A percentile compares a stretch with the other conserved stretches of the same genome.
Conservation (phyloP, 2,113 vertebrate species). For the Protobothrops mucrosquamatus region DNA sequence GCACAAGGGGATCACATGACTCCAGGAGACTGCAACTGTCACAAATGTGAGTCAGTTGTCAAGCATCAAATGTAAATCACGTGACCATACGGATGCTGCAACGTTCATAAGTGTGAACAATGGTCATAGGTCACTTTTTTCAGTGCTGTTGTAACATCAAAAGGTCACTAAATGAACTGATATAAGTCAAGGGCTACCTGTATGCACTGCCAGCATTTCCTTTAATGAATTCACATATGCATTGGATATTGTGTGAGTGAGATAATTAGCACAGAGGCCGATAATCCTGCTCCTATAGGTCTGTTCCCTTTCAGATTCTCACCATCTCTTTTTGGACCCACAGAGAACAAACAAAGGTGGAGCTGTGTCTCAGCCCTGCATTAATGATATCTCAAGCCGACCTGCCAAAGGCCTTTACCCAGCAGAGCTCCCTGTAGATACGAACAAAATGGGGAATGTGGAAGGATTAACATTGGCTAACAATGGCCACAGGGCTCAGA, state of each 20-base stretch:
- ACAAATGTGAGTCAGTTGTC: not conserved
- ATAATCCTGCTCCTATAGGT: not conserved
- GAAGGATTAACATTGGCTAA: not conserved
- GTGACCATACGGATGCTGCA: not conserved
- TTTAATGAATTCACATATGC: not conserved
- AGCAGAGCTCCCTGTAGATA: not conserved
- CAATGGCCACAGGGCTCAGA: not conserved
- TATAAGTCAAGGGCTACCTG: not conserved
- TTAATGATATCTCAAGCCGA: not conserved
- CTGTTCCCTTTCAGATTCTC: not conserved
- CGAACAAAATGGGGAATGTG: not conserved
- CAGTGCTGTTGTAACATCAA: not conserved
- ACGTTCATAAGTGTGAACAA: too few species aligned
- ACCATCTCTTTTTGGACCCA: not conserved
- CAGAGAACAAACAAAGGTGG: not conserved
- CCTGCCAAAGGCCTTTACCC: not conserved
- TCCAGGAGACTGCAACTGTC: not conserved
- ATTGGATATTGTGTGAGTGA: not conserved
- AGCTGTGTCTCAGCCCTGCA: not conserved
- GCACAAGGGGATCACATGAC: not conserved
- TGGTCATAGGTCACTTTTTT: not conserved
- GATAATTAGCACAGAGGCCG: not conserved
- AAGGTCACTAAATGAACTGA: not conserved
- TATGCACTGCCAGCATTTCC: not conserved
- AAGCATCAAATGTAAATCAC: not conserved